A percentile compares a stretch with the other conserved stretches of the same genome.
Conservation (phyloP, 2,888 invertebrate species). For the Temnothorax rugatulus region DNA sequence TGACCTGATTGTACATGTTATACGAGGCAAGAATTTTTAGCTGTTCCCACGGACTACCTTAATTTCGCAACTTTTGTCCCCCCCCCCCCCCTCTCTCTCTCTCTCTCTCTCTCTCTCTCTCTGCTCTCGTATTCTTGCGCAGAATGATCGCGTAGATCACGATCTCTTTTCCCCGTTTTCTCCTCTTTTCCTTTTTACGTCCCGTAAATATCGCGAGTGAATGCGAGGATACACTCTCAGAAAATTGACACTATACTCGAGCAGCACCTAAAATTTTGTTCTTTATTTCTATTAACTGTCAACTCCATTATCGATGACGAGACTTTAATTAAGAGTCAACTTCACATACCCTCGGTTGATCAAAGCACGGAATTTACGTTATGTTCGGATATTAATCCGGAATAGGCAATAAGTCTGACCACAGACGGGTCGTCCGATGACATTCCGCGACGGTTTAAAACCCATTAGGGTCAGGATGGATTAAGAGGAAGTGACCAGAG, state of each 20-base stretch:
- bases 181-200: background rate
- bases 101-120: background rate
- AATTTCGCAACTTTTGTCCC: slow-evolving; percentile 4
- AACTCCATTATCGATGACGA: background rate
- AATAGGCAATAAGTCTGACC: slow-evolving; percentile 44
- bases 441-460: slow-evolving; percentile 67
- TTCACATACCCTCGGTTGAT: background rate
- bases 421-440: slow-evolving; percentile 55
- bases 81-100: background rate
- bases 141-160: slow-evolving; percentile 8
- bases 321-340: slow-evolving; percentile 28
- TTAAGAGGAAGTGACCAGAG: slow-evolving; percentile 67
- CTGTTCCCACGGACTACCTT: background rate
- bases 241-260: slow-evolving; percentile 4
- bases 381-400: slow-evolving; percentile 29
- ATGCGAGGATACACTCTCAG: background rate
- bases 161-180: slow-evolving; percentile 20
- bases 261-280: background rate
- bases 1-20: background rate
- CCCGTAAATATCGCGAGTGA: background rate
- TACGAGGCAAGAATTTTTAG: slow-evolving; percentile 18
- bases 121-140: background rate
- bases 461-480: slow-evolving; percentile 65
- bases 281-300: background rate
- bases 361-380: slow-evolving; percentile 19